Evolutionary conservation across 1,140 invertebrate genomes (phyloP).

Genomic region (Microplitis mediator): DNA sequence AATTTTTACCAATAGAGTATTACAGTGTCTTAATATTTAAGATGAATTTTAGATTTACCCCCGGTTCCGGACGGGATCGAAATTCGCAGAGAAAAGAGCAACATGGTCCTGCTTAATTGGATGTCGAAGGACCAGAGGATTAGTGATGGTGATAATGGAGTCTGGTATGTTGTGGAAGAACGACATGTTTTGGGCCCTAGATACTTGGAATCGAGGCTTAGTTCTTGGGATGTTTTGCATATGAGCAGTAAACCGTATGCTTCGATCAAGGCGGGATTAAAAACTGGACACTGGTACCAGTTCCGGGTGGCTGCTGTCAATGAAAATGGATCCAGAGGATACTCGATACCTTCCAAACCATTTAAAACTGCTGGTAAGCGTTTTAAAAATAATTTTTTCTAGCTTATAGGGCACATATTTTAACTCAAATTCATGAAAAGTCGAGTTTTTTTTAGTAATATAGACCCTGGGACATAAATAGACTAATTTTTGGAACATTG

Average conservation of each 20-base stretch:
- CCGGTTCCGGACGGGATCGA: conserved; percentile 54
- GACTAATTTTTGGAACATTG: too few species aligned
- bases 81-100: conserved; percentile 45
- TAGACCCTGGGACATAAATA: too few species aligned
- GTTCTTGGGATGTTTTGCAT: conserved; percentile 61
- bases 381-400: conserved; percentile 10
- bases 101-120: conserved; percentile 53
- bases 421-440: neutral
- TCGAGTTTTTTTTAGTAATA: too few species aligned
- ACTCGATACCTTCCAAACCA: conserved; percentile 67
- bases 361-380: conserved; percentile 65
- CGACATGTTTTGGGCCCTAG: conserved; percentile 64
- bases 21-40: neutral
- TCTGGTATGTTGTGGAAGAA: conserved; percentile 64
- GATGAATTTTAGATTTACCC: conserved; percentile 53
- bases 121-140: conserved; percentile 13
- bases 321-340: conserved; percentile 72
- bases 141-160: neutral
- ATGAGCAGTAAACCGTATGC: conserved; percentile 61
- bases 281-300: conserved; percentile 77
- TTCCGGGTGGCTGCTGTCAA: conserved; percentile 77
- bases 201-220: conserved; percentile 61
- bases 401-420: neutral
- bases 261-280: conserved; percentile 65
- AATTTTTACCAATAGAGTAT: neutral